Evolutionary conservation across 92 coral and sea anemone species (phyloP), one percentile per base, ranked within the genome.

Genomic region (Nematostella vectensis): DNA sequence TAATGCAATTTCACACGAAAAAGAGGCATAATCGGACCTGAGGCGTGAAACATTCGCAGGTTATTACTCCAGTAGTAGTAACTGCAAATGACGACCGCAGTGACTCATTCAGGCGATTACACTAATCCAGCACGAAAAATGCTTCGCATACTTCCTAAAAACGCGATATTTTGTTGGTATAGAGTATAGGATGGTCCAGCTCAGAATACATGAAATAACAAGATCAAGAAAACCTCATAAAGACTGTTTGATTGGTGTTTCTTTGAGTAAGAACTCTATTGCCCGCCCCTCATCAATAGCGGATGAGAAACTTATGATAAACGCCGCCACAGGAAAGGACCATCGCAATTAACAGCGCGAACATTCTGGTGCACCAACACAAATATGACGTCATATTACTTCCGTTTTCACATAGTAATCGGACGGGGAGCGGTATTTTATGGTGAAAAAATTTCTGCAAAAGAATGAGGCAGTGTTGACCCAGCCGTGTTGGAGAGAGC

Each of bases 81-180:
- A 45, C 51, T 45, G 51, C 23, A 45, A 45, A 45, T 45, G 12
- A 45, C 9, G 23, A 45, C 4, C 9, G 18, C 12, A 45, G 51
- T 17, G 51, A 45, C 18, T 17, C 51, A 45, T 45, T 45, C 11
- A 22, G 15, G 39, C 26, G 56, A 62, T 48, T 50, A 62, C 30
- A 10, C 4, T 17, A 37, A 54, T 29, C 59, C 69, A 54, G 45
- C 55, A 54, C 31, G 27, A 48, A 18, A 66, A 55, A 66, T 66
- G 47, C 47, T 48, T 44, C 28, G 25, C 72, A 29, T 55, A 29
- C 47, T 66, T 66, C 63, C 43, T 59, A 29, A 11, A 15, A 47
- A 47, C 51, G 40, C 47, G n/a, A n/a, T n/a, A n/a, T 26, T 54
- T 54, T 55, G 61, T 44, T 66, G 49, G 72, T 66, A 39, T 55